Percentiles rank a stretch among this genome's conserved stretches.
phyloP scores from a whole-genome alignment of 2,888 invertebrate genomes.

The Agrochola litura region DNA sequence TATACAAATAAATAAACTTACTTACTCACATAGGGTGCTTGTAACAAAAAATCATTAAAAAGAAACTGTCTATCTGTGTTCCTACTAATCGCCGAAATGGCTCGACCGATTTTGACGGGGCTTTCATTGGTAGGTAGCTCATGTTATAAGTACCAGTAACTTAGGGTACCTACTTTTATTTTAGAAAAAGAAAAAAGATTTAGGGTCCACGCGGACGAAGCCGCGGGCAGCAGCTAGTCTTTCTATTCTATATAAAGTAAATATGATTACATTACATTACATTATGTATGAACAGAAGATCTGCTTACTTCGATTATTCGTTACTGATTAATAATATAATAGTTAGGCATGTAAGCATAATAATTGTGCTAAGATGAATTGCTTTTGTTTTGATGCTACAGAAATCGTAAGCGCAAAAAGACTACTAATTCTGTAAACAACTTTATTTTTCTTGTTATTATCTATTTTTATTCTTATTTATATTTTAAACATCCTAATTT shows the following conservation, averaged over 20 bases:
- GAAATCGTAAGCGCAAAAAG: background rate
- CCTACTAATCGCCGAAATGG: too few species aligned
- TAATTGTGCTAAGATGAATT: background rate
- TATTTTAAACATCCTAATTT: background rate
- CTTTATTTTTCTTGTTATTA: constrained; percentile 2
- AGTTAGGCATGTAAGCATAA: background rate
- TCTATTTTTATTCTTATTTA: background rate
- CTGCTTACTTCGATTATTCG: background rate
- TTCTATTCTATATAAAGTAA: constrained; percentile 1
- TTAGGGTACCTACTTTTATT: too few species aligned
- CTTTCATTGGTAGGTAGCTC: too few species aligned
- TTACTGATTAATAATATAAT: background rate
- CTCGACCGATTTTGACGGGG: too few species aligned
- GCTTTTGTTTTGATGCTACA: background rate
- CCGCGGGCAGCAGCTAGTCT: too few species aligned
- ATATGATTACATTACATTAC: constrained; percentile 15
- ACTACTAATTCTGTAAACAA: background rate
- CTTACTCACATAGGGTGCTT: too few species aligned
- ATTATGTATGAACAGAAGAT: background rate
- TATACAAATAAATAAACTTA: too few species aligned
- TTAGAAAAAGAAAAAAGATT: too few species aligned
- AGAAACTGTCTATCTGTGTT: too few species aligned
- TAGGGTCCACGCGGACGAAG: too few species aligned
- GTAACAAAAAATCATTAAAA: too few species aligned
- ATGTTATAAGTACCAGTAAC: too few species aligned